Conservation (phyloP, 1,140 invertebrate species). For the Aphelenchoides avenae region DNA sequence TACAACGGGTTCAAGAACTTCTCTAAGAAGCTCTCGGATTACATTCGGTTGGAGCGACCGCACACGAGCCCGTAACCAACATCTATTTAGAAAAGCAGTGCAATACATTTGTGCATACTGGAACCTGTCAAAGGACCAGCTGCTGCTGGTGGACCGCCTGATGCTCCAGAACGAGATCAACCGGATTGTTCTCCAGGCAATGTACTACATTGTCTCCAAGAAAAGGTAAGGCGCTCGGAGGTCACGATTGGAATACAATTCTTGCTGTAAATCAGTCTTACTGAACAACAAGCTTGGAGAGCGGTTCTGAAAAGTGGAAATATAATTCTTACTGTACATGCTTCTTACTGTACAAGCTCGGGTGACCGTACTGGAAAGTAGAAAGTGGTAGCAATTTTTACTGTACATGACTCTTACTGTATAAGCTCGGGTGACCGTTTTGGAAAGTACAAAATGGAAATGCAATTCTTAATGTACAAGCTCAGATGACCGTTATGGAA, state of each 20-base stretch:
- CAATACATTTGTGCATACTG: conserved; percentile 30
- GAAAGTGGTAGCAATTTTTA: too few species aligned
- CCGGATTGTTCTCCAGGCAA: conserved; percentile 31
- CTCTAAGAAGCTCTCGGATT: conserved; percentile 30
- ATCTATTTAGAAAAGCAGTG: conserved; percentile 24
- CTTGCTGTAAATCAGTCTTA: conserved; percentile 1
- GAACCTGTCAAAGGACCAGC: conserved; percentile 22
- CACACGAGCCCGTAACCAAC: too few species aligned
- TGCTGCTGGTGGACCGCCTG: not conserved
- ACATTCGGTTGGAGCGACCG: conserved; percentile 15
- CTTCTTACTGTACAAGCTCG: too few species aligned
- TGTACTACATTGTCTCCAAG: conserved; percentile 38
- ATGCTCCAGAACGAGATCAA: conserved; percentile 41
- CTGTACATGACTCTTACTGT: too few species aligned
- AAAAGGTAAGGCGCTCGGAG: conserved; percentile 21
- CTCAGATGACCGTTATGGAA: too few species aligned
- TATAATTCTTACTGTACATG: too few species aligned
- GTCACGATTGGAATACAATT: not conserved
- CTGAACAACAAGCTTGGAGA: conserved; percentile 11
- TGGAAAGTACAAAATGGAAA: too few species aligned
- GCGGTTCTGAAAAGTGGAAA: too few species aligned
- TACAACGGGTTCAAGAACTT: conserved; percentile 35
- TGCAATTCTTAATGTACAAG: too few species aligned
- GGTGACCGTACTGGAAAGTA: too few species aligned
- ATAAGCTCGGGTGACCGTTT: too few species aligned